These are phyloP conservation scores for Erannis defoliaria DNA, from an alignment of 2,888 invertebrate genomes.

Conservation along the genomic window DNA sequence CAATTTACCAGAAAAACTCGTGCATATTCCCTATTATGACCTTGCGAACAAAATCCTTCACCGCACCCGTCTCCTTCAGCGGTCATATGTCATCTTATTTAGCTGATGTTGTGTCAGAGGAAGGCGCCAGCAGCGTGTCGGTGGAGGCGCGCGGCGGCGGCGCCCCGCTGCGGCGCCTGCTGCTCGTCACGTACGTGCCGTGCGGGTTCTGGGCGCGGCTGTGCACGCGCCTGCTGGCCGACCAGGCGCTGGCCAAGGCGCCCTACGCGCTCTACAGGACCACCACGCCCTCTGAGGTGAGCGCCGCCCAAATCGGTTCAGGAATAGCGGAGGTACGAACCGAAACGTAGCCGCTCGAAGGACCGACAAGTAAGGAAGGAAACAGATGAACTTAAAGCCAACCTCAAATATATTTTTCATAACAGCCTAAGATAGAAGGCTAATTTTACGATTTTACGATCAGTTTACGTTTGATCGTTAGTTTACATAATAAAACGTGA, in stretches of 20 bases:
- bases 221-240: constrained; percentile 96
- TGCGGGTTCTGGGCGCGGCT: constrained; percentile 99
- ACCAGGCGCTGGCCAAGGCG: constrained; percentile 93
- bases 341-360: background rate
- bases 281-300: constrained; percentile 83
- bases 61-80: too few relatives aligned
- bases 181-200: constrained; percentile 98
- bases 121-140: constrained; percentile 71
- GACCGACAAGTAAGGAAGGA: background rate
- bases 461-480: too few relatives aligned
- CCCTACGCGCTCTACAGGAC: constrained; percentile 91
- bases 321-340: background rate
- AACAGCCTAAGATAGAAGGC: too few relatives aligned
- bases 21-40: too few relatives aligned
- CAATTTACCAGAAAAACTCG: too few relatives aligned
- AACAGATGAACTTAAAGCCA: too few relatives aligned
- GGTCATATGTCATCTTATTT: background rate
- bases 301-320: background rate
- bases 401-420: too few relatives aligned
- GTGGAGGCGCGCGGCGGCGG: constrained; percentile 74
- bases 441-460: too few relatives aligned
- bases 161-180: constrained; percentile 89
- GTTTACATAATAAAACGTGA: too few relatives aligned
- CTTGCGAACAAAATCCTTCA: too few relatives aligned
- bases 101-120: constrained; percentile 57